phyloP scores from a whole-genome alignment of 2,113 vertebrate species.

The Corythoichthys intestinalis region DNA sequence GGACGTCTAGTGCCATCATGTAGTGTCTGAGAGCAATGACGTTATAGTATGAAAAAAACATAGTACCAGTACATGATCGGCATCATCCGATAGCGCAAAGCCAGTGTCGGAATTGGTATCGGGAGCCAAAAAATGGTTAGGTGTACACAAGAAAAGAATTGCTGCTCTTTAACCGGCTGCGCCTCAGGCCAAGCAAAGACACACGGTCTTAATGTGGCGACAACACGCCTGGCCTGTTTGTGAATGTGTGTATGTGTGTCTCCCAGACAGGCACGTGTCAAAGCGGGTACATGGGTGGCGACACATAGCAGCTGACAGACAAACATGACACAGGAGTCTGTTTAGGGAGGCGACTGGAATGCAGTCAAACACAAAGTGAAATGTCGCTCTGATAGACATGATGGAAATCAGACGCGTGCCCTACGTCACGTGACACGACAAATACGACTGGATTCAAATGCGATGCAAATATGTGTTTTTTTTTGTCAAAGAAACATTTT shows the following conservation, averaged over 20 bases:
- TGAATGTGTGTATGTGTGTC: conserved; percentile 32
- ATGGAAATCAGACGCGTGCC: conserved; percentile 34
- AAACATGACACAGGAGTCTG: conserved; percentile 68
- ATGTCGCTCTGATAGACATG: conserved; percentile 17
- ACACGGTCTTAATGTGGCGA: conserved; percentile 60
- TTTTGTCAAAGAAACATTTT: no score
- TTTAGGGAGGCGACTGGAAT: conserved; percentile 69
- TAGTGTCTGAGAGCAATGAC: no score
- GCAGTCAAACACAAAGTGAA: conserved; percentile 49
- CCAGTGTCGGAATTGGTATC: no score
- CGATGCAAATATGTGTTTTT: background rate
- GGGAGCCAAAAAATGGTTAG: no score
- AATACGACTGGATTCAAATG: background rate
- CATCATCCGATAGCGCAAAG: no score
- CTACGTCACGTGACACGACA: background rate
- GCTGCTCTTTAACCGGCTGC: conserved; percentile 19
- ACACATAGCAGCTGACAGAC: conserved; percentile 71
- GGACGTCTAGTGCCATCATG: no score
- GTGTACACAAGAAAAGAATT: conserved; percentile 17
- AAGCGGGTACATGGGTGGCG: conserved; percentile 58
- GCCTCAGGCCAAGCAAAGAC: conserved; percentile 45
- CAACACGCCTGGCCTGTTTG: conserved; percentile 32
- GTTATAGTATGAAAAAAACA: no score
- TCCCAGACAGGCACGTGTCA: conserved; percentile 67
- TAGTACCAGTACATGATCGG: no score